Base-by-base conservation (phyloP, 2,888 invertebrate genomes). In the Phragmatobia fuliginosa region DNA sequence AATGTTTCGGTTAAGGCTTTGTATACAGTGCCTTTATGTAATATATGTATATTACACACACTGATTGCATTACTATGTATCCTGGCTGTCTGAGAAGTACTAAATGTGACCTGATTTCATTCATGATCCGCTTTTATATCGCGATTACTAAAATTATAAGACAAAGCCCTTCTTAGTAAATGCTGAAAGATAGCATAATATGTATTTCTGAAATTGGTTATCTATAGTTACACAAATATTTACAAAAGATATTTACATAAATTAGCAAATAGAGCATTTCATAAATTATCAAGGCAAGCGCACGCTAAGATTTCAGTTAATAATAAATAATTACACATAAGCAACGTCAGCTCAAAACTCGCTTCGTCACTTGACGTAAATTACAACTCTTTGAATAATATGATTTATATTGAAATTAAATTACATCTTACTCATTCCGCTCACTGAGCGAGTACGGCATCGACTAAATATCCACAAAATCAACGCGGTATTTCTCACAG, bases 401-500 rank as follows among this genome's bases (percentile, higher is more conserved):
- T 80, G 73, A 78, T 80, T 73, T 66, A 73, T 62, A 71, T 32
- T 33, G 60, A 72, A 81, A 81, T 75, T 80, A 71, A 78, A 70
- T 81, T 72, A 75, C 73, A 36, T 75, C 71, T 76, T 59, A 49
- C 72, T 64, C 67, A 67, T 77, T 80, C 65, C 64, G 36, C 65
- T 59, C 58, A 69, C 67, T 56, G 58, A 38, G 52, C 62, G 31
- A 73, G 64, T 67, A 76, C 75, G 72, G 75, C 75, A 79, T n/a
- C n/a, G n/a, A n/a, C 80, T 82, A 81, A 86, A 85, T 84, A 84
- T 83, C 77, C 72, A 32, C 66, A 73, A 83, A 85, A 86, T 84
- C 83, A 83, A 80, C 81, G 80, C 80, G 78, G 82, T 83, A 87
- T 85, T 86, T 86, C 84, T 81, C 71, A 72, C 80, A 78, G 79